Evolutionary conservation across 2,797 vertebrate species (phyloP).

Genomic region (Molothrus ater): DNA sequence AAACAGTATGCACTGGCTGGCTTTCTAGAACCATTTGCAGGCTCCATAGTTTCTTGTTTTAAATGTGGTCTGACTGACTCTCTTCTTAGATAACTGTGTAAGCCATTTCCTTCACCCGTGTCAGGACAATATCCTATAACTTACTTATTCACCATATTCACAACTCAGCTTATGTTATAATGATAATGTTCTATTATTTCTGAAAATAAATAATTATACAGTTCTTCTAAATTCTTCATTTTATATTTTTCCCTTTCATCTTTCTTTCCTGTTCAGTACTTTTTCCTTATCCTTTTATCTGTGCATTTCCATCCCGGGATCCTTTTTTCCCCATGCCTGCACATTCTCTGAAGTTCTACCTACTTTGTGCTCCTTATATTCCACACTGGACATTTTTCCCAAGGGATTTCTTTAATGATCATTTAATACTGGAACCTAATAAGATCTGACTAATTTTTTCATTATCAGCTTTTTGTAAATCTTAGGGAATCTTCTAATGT

Average conservation of each 20-base stretch:
- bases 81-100: background rate
- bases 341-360: background rate
- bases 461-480: background rate
- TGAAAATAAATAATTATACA: background rate
- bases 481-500: background rate
- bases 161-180: background rate
- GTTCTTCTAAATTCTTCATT: background rate
- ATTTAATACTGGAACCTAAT: background rate
- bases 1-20: background rate
- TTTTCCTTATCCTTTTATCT: background rate
- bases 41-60: background rate
- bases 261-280: background rate
- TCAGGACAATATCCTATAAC: background rate
- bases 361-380: background rate
- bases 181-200: background rate
- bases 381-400: background rate
- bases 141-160: background rate
- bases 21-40: constrained; percentile 36
- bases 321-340: background rate
- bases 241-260: background rate
- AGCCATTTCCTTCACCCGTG: background rate
- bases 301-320: background rate
- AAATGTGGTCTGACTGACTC: background rate
- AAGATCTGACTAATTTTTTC: background rate
- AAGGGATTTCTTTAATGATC: background rate